Evolutionary conservation across 2,113 vertebrate species (phyloP), one percentile per base, ranked within the genome.

Genomic region (Tyto alba): DNA sequence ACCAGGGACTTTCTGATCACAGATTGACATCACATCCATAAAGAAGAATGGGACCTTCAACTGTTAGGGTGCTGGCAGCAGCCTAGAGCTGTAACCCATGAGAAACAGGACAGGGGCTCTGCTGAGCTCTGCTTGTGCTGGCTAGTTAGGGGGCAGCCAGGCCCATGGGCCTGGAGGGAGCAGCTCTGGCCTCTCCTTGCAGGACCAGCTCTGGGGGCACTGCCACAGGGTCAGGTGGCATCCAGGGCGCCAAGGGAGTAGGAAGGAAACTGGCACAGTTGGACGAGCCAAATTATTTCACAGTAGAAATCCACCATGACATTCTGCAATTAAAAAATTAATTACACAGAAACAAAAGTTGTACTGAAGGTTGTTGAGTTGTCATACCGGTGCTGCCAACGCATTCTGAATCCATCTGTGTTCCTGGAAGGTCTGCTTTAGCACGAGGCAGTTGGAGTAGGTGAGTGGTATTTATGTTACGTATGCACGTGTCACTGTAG

Each of bases 301-400:
- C 22, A 12, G 1, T 5, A 68, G 34, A 85, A 85, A 72, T 29
- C 30, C 57, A 82, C 3, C 10, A 7, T 67, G 43, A n/a, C 11
- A 9, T 30, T 89, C 69, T 56, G 48, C 50, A 83, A 74, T 32
- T 38, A 60, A 82, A 11, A 88, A 36, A 34, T 8, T 16, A 78
- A 41, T 41, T 59, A 32, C 62, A 79, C 8, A 22, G 53, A 66
- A 85, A 69, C 9, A 21, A 21, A 85, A 73, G 64, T 17, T 56
- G n/a, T 40, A 13, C 16, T 72, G 62, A 68, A 75, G 21, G 57
- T 30, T 55, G 53, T 14, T 41, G 55, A 90, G 23, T 12, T 79
- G 38, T 56, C 47, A n/a, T 2, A 17, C 17, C 2, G 0, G 47
- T 48, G 40, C 36, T 78, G 20, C 59, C 67, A 55, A 16, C 0